Conservation (phyloP, 2,888 invertebrate genomes). For the Agrotis exclamationis region DNA sequence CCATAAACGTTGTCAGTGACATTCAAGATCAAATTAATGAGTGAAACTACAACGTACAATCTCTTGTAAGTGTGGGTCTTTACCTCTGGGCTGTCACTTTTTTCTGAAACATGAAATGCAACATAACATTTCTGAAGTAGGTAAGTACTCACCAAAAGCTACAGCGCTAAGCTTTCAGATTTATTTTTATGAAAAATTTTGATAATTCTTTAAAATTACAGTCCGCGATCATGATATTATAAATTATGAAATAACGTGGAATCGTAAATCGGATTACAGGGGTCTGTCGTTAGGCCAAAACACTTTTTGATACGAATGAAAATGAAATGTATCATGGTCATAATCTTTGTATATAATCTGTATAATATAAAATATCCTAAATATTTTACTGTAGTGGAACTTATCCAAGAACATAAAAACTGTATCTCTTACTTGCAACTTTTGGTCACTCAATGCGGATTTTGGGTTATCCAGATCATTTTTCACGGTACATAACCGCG, state of each 20-base stretch:
- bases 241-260: conserved; percentile 67
- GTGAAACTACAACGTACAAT: too few species aligned
- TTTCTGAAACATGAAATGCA: too few species aligned
- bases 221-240: conserved; percentile 65
- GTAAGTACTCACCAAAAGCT: conserved; percentile 7
- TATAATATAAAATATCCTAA: too few species aligned
- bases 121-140: too few species aligned
- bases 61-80: too few species aligned
- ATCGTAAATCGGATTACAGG: conserved; percentile 69
- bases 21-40: too few species aligned
- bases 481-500: too few species aligned
- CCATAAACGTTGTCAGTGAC: too few species aligned
- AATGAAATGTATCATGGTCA: conserved; percentile 51
- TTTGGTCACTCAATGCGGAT: too few species aligned
- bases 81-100: too few species aligned
- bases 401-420: conserved; percentile 1
- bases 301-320: conserved; percentile 61
- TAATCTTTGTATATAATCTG: conserved; percentile 34
- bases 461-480: too few species aligned
- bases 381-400: conserved; percentile 21
- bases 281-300: conserved; percentile 63
- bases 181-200: conserved; percentile 47
- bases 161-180: conserved; percentile 19
- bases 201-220: conserved; percentile 57
- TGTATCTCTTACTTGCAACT: too few species aligned